Base-by-base conservation (phyloP, 2,113 vertebrate species). In the Paralichthys olivaceus region DNA sequence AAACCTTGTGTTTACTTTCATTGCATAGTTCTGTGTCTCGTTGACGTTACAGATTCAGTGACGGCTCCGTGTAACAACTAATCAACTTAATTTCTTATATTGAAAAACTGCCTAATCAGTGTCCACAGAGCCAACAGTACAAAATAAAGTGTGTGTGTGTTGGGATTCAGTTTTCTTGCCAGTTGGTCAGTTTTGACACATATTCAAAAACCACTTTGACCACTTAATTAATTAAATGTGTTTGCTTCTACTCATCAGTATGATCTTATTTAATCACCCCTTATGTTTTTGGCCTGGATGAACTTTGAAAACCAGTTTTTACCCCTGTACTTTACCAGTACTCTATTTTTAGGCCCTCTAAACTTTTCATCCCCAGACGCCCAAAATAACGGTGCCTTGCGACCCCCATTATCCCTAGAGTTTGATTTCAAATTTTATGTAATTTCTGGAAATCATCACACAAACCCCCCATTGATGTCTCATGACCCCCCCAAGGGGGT, bases 171-270 rank as follows among this genome's bases (percentile, higher is more conserved):
- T 77, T 71, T 70, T 68, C 7, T 43, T 69, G 32, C 37, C 54
- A 64, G 47, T 43, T 69, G 49, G 40, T 65, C 49, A 74, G 49
- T 55, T 64, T 40, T 49, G 45, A 62, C 65, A 56, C 59, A 74
- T 55, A 9, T 26, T 22, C 43, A 47, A 75, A 78, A 77, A 23
- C 72, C 57, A 37, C 55, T 13, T 7, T 53, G 51, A 49, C 43
- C n/a, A 32, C 66, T 64, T 22, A 26, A 37, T 70, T 8, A 49
- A 11, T 64, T 23, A 69, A 80, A 19, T 72, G 25, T 64, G 28
- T 43, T 9, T 37, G 45, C 32, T 70, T 70, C 32, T 23, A 34
- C 63, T 62, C 64, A 22, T 76, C 54, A 51, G 29, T 11, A 17
- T 47, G 8, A 68, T 13, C 6, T 54, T 69, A 25, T 73, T 28